Evolutionary conservation across 2,888 invertebrate genomes (phyloP), one percentile per base, ranked within the genome.

Genomic region (Pseudococcus longispinus): DNA sequence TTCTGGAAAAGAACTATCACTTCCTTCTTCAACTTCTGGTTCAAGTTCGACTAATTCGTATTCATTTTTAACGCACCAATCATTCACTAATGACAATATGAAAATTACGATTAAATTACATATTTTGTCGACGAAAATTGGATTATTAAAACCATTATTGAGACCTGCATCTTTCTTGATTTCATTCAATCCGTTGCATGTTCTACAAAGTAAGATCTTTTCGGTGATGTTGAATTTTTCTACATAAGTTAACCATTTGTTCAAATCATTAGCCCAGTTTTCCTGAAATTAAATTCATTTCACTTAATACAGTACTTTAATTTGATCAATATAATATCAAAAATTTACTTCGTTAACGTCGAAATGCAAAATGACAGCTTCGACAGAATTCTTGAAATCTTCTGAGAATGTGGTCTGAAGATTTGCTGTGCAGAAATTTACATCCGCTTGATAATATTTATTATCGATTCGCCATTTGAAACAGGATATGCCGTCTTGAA

Each of bases 1-100:
- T 89, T 94, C 94, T 74, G 91, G 90, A 89, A 93, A 93, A 90
- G 92, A 90, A 15, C 4, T 51, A 88, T 92, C 91, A 18, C 92
- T 92, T 46, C 90, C 91, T 89, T 92, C 92, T 83, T 90, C 90
- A 23, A 91, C 90, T 89, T 91, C 91, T 1, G 93, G 93, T 89
- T 93, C 91, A 77, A 95, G 90, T 90, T 95, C 95, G 18, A 95
- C 93, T 87, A 95, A 91, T 90, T 95, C 95, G 91, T 93, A 95
- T 23, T 93, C 93, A 89, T 93, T 92, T 88, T 93, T 91, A 83
- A 94, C 91, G 90, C 95, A 95, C 95, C 95, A 95, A 88, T 93
- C 92, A 88, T 91, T 91, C 23, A 92, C 93, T 91, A 90, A 8
- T 3, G 6, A 4, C 5, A 37, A 37, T 5, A 32, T 37, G n/a